phyloP scores from a whole-genome alignment of 2,888 invertebrate genomes.

The Lithophane semibrunnea region DNA sequence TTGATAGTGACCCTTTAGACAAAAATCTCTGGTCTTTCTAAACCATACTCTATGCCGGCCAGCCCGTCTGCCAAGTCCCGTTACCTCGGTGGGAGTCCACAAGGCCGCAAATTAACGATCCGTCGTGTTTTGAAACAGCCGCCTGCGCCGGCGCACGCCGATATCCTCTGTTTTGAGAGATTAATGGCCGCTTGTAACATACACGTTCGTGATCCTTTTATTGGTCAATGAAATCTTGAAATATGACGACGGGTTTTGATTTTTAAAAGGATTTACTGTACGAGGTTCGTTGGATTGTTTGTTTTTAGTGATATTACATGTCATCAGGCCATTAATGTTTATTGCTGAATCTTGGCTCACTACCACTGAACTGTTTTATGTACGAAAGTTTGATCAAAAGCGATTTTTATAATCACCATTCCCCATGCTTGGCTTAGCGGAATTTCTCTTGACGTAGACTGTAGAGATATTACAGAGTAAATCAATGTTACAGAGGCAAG shows the following conservation, averaged over 20 bases:
- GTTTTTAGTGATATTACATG: slow-evolving; percentile 31
- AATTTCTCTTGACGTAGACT: too few species aligned
- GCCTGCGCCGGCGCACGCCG: slow-evolving; percentile 47
- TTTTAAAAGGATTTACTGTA: slow-evolving; percentile 57
- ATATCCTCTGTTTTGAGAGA: slow-evolving; percentile 49
- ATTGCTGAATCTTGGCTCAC: neutral
- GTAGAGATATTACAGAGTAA: too few species aligned
- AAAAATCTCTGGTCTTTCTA: slow-evolving; percentile 3
- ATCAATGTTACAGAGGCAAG: neutral
- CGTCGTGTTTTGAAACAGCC: slow-evolving; percentile 51
- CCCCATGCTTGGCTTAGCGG: too few species aligned
- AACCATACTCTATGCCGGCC: slow-evolving; percentile 39
- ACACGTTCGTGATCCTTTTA: slow-evolving; percentile 52
- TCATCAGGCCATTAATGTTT: slow-evolving; percentile 13
- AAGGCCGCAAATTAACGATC: slow-evolving; percentile 66
- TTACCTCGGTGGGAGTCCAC: slow-evolving; percentile 66
- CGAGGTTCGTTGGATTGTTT: slow-evolving; percentile 8
- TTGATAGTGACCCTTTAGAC: neutral
- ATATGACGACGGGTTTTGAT: slow-evolving; percentile 52
- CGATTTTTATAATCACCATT: too few species aligned
- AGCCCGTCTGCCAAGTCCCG: slow-evolving; percentile 57
- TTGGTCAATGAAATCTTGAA: slow-evolving; percentile 60
- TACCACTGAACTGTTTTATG: too few species aligned
- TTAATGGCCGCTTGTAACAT: slow-evolving; percentile 47
- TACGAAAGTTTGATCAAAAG: too few species aligned